Conservation (phyloP, 2,797 vertebrate species). For the Rhinichthys osculus region DNA sequence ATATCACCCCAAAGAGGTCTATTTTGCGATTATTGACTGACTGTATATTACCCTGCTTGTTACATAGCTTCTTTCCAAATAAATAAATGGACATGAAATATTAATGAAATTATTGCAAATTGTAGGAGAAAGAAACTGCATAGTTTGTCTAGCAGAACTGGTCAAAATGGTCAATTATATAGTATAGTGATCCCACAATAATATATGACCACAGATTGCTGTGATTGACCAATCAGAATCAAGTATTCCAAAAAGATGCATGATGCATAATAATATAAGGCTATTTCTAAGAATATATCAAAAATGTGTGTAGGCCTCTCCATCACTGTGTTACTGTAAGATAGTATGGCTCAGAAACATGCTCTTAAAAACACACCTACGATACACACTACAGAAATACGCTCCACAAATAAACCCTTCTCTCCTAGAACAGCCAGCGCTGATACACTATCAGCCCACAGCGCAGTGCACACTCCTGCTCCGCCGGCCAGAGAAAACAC, state of each 20-base stretch:
- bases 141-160: neutral
- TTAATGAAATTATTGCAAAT: neutral
- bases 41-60: neutral
- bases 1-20: neutral
- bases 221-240: neutral
- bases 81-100: neutral
- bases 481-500: conserved; percentile 62
- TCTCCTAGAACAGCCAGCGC: conserved; percentile 49
- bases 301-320: conserved; percentile 6
- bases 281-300: neutral
- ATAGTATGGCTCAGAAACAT: conserved; percentile 51
- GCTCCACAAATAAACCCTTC: conserved; percentile 58
- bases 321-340: conserved; percentile 47
- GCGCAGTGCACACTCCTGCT: conserved; percentile 41
- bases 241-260: neutral
- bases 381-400: conserved; percentile 52
- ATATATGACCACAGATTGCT: no score
- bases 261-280: neutral
- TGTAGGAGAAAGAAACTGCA: neutral
- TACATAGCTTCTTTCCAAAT: neutral
- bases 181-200: neutral
- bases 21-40: neutral
- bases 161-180: neutral
- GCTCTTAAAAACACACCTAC: conserved; percentile 49
- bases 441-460: conserved; percentile 60